These are phyloP conservation scores for Cydia amplana DNA, from an alignment of 1,140 invertebrate species.

Conservation along the genomic window DNA sequence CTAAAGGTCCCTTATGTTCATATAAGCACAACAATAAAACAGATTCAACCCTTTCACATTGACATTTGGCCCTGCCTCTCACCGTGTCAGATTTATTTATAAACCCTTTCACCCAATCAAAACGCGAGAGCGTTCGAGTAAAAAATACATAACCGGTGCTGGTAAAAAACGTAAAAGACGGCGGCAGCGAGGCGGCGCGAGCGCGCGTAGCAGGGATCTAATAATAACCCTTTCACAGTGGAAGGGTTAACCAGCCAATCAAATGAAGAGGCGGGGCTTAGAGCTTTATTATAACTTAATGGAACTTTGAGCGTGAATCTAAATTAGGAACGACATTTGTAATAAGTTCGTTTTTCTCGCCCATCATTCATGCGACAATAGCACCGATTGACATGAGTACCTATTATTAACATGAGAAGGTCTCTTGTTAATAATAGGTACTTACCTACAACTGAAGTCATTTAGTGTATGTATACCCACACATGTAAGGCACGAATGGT, in stretches of 20 bases:
- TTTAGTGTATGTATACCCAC: neutral
- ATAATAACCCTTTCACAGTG: conserved; percentile 73
- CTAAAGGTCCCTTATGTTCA: conserved; percentile 5
- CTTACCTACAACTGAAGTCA: neutral
- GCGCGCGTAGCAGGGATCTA: conserved; percentile 59
- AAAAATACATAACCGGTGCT: conserved; percentile 56
- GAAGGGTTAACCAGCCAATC: conserved; percentile 73
- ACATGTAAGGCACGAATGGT: neutral
- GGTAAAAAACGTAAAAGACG: conserved; percentile 73
- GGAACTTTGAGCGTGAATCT: neutral
- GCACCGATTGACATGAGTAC: neutral
- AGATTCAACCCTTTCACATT: conserved; percentile 61
- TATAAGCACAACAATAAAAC: conserved; percentile 39
- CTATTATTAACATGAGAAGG: no score
- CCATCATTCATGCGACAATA: neutral
- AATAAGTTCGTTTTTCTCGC: neutral
- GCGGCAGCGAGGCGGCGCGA: conserved; percentile 53
- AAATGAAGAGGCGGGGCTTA: conserved; percentile 57
- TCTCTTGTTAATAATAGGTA: neutral
- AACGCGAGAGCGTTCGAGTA: conserved; percentile 46
- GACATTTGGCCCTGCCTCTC: conserved; percentile 52
- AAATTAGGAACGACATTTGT: neutral
- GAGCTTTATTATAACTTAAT: conserved; percentile 40
- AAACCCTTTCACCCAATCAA: conserved; percentile 76
- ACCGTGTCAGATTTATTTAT: conserved; percentile 60